Percentiles rank a stretch among this genome's conserved stretches.
Conservation (phyloP, 1,140 invertebrate species). For the Phenacoccus solenopsis region DNA sequence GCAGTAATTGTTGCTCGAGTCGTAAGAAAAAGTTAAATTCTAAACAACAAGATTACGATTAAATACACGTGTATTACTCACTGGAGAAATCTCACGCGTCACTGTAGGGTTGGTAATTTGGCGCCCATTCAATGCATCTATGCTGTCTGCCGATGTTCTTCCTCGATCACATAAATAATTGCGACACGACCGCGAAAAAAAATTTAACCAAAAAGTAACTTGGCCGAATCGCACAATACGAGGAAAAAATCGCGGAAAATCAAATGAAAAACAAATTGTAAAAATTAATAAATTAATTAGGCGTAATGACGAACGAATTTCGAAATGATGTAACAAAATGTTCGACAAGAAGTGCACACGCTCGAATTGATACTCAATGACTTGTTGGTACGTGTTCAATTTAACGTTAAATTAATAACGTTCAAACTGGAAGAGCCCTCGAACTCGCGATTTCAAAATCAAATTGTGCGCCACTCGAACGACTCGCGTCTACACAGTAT, state of each 20-base stretch:
- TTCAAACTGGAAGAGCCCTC: slow-evolving; percentile 6
- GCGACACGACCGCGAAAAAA: background rate
- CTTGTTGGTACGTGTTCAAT: slow-evolving; percentile 7
- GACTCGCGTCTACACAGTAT: slow-evolving; percentile 7
- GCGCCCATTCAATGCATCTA: background rate
- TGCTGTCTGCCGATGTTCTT: background rate
- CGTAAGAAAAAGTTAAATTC: no score
- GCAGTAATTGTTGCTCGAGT: no score
- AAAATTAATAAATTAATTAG: background rate
- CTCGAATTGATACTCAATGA: slow-evolving; percentile 14
- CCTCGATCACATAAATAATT: background rate
- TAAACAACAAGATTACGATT: no score
- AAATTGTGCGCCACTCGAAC: slow-evolving; percentile 12
- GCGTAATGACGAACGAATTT: background rate
- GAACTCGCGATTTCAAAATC: slow-evolving; percentile 13
- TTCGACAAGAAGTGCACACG: slow-evolving; percentile 12
- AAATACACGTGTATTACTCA: no score
- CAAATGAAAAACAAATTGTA: background rate
- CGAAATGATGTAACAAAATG: background rate
- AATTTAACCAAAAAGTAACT: background rate
- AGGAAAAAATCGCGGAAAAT: no score
- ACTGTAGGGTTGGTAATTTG: background rate
- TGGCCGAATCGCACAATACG: no score
- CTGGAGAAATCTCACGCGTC: no score
- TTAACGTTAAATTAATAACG: slow-evolving; percentile 13